A percentile compares a stretch with the other conserved stretches of the same genome.
Conservation (phyloP, 1,140 invertebrate genomes). For the Physella acuta region DNA sequence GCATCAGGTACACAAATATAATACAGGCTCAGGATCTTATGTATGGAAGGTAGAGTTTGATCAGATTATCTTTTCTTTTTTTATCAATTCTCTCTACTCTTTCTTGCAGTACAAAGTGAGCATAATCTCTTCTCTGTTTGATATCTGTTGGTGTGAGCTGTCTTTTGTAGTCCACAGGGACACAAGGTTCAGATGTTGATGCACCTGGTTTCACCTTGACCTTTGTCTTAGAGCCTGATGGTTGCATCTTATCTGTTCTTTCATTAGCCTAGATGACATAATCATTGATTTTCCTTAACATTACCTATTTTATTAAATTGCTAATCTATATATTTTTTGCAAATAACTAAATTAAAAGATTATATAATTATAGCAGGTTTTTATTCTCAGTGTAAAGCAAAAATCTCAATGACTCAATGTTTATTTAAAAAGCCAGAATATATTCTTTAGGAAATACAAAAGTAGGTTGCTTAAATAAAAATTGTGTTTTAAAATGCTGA, state of each 20-base stretch:
- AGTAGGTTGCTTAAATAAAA: too few species aligned
- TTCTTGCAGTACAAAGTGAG: constrained; percentile 44
- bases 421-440: too few species aligned
- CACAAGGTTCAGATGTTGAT: constrained; percentile 29
- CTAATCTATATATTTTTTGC: too few species aligned
- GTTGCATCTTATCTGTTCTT: constrained; percentile 33
- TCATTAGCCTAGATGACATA: constrained; percentile 47
- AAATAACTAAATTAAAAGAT: too few species aligned
- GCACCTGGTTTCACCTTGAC: constrained; percentile 44
- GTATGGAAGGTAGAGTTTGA: constrained; percentile 49
- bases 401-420: too few species aligned
- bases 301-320: too few species aligned
- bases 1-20: neutral
- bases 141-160: constrained; percentile 35
- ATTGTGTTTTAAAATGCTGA: too few species aligned
- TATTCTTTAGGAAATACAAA: too few species aligned
- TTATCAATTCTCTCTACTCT: constrained; percentile 39
- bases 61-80: constrained; percentile 39
- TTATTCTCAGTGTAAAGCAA: too few species aligned
- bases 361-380: too few species aligned
- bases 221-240: too few species aligned
- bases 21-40: constrained; percentile 28
- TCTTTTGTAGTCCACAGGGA: constrained; percentile 33
- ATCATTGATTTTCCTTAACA: too few species aligned
- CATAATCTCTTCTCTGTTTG: constrained; percentile 46